phyloP scores from a whole-genome alignment of 2,113 vertebrate species.

The Perca fluviatilis region DNA sequence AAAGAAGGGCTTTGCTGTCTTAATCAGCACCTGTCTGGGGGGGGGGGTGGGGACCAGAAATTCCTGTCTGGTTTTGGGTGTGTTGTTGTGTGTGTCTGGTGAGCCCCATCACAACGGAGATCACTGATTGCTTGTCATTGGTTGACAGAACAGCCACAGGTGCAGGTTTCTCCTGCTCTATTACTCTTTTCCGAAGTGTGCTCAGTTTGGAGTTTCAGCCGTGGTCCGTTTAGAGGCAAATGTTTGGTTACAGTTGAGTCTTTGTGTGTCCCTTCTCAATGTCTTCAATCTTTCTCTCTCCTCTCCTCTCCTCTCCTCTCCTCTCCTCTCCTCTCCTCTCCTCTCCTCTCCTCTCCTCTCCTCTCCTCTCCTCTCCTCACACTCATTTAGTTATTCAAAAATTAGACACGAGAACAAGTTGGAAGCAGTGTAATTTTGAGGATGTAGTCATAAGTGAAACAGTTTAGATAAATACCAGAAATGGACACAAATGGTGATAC shows the following conservation, averaged over 20 bases:
- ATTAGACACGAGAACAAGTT: constrained; percentile 24
- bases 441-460: constrained; percentile 4
- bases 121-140: constrained; percentile 66
- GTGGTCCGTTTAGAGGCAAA: constrained; percentile 41
- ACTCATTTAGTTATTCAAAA: constrained; percentile 18
- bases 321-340: neutral
- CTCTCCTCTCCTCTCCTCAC: neutral
- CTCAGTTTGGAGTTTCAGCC: constrained; percentile 36
- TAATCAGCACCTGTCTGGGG: constrained; percentile 75
- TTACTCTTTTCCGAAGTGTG: constrained; percentile 24
- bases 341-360: neutral
- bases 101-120: constrained; percentile 51
- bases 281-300: constrained; percentile 5
- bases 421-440: neutral
- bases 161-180: constrained; percentile 64
- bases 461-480: constrained; percentile 1
- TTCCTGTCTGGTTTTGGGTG: constrained; percentile 72
- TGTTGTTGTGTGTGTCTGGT: constrained; percentile 44
- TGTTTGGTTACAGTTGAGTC: constrained; percentile 50
- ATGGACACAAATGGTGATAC: neutral
- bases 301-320: neutral
- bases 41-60: constrained; percentile 52
- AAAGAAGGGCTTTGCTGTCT: constrained; percentile 62
- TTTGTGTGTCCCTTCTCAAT: constrained; percentile 25
- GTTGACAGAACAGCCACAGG: constrained; percentile 74